Evolutionary conservation across 2,113 vertebrate genomes (phyloP), one percentile per base, ranked within the genome.

Genomic region (Callipepla squamata): DNA sequence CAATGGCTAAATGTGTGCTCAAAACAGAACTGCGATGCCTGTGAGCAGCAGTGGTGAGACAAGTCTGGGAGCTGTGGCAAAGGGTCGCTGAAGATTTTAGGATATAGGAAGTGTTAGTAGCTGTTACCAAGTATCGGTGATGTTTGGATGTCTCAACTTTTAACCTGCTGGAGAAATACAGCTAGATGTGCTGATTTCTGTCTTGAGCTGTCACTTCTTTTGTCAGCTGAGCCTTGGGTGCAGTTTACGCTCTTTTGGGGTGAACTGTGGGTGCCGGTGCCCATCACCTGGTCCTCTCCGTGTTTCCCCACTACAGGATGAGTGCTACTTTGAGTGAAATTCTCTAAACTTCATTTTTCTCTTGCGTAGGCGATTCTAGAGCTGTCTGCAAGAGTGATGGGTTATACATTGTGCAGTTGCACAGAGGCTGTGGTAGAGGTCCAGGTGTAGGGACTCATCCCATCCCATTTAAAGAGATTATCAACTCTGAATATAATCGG

Each of bases 391-490:
- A 92, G 87, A 85, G 95, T 96, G 95, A 97, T 97, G 89, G 95
- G 97, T 98, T 98, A 13, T 98, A 98, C 79, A 92, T 62, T 28
- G 26, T 91, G 88, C 53, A 21, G 96, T 95, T 88, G 91, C 88
- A 92, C 93, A 88, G 96, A 85, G 88, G 79, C 65, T 90, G 93
- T 87, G 87, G 78, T 75, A 91, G 91, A 96, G 83, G 96, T 96
- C 93, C 95, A 96, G 95, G 95, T 97, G 93, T 96, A 97, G 96
- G 87, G 82, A 93, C 95, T 97, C 93, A 87, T 94, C 94, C 96
- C 63, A 9, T 97, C 72, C 91, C 57, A 79, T 94, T 95, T 98
- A 98, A 99, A 98, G 95, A 98, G 98, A 98, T 98, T 98, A 98
- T 96, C 65, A 96, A 95, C 95, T 97, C 96, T 97, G 95, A 97